Evolutionary conservation across 64 coral and sea anemone genomes (phyloP).

Genomic region (Trachythela sp.): DNA sequence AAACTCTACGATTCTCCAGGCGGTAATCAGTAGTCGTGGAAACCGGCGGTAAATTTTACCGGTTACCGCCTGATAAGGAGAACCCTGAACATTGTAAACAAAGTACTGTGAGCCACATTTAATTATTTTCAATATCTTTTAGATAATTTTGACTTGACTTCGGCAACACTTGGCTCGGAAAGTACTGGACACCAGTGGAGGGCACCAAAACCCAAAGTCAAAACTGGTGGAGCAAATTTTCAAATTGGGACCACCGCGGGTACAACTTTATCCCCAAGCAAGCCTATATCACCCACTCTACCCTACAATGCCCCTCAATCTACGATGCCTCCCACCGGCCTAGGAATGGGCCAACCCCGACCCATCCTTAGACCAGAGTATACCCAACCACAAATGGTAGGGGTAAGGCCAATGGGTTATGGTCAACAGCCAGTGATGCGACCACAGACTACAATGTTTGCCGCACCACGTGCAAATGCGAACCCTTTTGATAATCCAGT

Average conservation of each 20-base stretch:
- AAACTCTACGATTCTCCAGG: too few species aligned
- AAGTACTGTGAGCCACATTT: too few species aligned
- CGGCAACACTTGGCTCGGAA: background rate
- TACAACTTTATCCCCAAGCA: background rate
- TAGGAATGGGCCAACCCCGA: background rate
- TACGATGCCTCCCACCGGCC: background rate
- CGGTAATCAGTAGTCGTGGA: too few species aligned
- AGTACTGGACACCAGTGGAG: background rate
- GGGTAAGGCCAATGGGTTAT: background rate
- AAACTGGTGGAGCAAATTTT: background rate
- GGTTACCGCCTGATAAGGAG: too few species aligned
- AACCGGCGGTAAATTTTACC: too few species aligned
- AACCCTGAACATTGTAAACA: too few species aligned
- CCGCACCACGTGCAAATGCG: background rate
- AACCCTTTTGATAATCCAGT: slow-evolving; percentile 7
- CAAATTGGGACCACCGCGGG: background rate
- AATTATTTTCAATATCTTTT: background rate
- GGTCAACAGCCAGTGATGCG: background rate
- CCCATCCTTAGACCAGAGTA: background rate
- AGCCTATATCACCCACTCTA: background rate
- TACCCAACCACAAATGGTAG: background rate
- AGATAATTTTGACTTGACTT: background rate
- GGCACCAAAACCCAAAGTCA: slow-evolving; percentile 6
- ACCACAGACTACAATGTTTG: background rate
- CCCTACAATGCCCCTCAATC: background rate